Evolutionary conservation across 2,113 vertebrate species (phyloP), one percentile per base, ranked within the genome.

Genomic region (Periophthalmus modestus): DNA sequence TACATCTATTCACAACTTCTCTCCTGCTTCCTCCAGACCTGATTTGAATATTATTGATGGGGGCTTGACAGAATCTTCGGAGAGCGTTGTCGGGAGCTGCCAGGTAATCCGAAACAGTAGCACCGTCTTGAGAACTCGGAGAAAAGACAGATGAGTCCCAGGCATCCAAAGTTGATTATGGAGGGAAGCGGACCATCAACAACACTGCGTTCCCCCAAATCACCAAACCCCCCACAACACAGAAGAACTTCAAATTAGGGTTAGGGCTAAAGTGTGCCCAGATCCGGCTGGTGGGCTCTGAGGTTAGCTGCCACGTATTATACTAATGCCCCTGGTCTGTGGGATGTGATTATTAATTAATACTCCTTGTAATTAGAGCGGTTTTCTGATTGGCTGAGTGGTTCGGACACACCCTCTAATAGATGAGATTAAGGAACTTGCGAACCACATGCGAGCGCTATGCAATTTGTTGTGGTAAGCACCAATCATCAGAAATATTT

Each of bases 181-280:
- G 85, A 83, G 89, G 93, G 90, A 94, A 94, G 79, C 67, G 78
- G 91, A 94, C 93, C 92, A 93, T 93, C 92, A 59, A 55, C 39
- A 93, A 91, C 88, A 68, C 85, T 71, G 79, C 80, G 72, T 61
- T 54, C 52, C 78, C 83, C 85, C 85, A 82, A 91, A 90, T 91
- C 89, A 90, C 66, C 79, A 2, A 47, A 86, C 89, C 88, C 81
- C 81, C 87, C 88, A 90, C 85, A 87, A 87, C 80, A 79, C 86
- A 85, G 70, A 83, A 88, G 76, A 67, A 75, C 78, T 33, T 85
- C 80, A 89, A 84, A 89, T 87, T 84, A 89, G 69, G 23, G 69
- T 66, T 80, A 79, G 84, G 68, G 83, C 87, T 86, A 66, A 16
- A 13, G 55, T 68, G 69, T 54, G 75, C 79, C 68, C 9, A 14